phyloP scores from a whole-genome alignment of 2,888 invertebrate genomes.

The Epinotia ramella region DNA sequence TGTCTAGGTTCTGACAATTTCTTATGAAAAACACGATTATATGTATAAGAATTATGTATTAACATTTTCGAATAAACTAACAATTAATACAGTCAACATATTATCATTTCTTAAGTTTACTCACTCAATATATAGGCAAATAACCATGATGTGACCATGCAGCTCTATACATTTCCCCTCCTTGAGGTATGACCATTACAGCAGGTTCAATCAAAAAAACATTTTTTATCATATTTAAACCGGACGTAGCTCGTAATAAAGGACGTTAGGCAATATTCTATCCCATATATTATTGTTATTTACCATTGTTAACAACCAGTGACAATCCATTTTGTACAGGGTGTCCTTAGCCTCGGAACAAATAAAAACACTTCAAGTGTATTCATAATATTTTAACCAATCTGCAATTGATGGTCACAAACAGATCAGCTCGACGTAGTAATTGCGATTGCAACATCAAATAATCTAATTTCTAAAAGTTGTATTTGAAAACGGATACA shows the following conservation, averaged over 20 bases:
- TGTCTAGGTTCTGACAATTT: too few relatives aligned
- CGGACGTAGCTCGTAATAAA: constrained; percentile 80
- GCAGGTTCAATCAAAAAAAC: constrained; percentile 83
- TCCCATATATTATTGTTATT: constrained; percentile 49
- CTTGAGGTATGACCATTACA: constrained; percentile 71
- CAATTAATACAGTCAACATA: too few relatives aligned
- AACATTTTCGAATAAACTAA: too few relatives aligned
- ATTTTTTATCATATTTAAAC: constrained; percentile 82
- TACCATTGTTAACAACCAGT: constrained; percentile 32
- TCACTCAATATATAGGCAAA: neutral
- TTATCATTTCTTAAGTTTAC: neutral
- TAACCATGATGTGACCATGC: constrained; percentile 45
- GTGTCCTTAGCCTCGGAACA: neutral
- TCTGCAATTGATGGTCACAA: too few relatives aligned
- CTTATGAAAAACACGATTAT: too few relatives aligned
- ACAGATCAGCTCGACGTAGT: neutral
- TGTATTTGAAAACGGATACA: neutral
- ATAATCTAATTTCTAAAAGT: neutral
- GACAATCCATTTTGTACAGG: constrained; percentile 6
- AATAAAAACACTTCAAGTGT: too few relatives aligned
- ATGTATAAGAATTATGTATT: too few relatives aligned
- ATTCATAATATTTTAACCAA: too few relatives aligned
- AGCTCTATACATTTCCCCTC: constrained; percentile 63
- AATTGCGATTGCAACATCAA: neutral
- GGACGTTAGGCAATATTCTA: constrained; percentile 71